Evolutionary conservation across 2,113 vertebrate genomes (phyloP).

Genomic region (Cichladusa arquata): DNA sequence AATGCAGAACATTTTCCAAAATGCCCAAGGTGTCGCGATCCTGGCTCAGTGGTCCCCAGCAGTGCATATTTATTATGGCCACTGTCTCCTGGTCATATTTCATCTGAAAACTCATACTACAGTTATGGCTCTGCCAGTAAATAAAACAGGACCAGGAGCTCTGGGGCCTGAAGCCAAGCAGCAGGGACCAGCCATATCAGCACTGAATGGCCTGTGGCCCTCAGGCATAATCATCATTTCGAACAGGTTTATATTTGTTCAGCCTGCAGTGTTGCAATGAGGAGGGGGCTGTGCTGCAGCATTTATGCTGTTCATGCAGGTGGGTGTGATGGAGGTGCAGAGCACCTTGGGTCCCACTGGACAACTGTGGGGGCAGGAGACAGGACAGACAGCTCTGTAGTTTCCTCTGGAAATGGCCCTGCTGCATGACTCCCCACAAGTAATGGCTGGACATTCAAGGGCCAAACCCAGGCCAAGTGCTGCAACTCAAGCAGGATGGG

Average conservation of each 20-base stretch:
- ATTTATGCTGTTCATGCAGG: background rate
- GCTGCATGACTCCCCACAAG: background rate
- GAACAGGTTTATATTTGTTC: background rate
- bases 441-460: background rate
- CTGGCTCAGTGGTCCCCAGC: background rate
- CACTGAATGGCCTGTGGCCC: accelerated
- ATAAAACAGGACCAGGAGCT: background rate
- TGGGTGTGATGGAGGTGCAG: background rate
- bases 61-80: background rate
- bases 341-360: background rate
- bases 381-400: background rate
- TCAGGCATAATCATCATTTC: background rate
- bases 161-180: background rate
- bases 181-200: accelerated
- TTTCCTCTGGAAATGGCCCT: background rate
- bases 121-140: background rate
- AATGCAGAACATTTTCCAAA: background rate
- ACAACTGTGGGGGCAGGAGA: accelerated
- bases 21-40: background rate
- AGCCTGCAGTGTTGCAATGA: background rate
- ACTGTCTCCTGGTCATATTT: background rate
- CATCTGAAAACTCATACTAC: background rate
- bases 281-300: background rate
- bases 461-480: background rate
- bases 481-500: background rate